Evolutionary conservation across 2,797 vertebrate genomes (phyloP).

Genomic region (Tolypeutes matacus): DNA sequence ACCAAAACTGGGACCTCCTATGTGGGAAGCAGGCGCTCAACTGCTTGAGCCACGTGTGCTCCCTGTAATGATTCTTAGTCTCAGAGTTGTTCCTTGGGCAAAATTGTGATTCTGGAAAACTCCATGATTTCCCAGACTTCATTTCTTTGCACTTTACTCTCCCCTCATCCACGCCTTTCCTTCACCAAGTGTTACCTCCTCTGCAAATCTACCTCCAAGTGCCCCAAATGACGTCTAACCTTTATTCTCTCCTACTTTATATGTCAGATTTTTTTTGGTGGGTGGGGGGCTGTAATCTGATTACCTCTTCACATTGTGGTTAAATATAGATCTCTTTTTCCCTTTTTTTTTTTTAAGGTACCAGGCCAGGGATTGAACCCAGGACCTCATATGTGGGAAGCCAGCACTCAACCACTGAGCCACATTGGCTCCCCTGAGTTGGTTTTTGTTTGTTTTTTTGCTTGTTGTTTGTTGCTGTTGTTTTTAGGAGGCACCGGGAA

Average conservation of each 20-base stretch:
- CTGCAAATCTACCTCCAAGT: slow-evolving; percentile 71
- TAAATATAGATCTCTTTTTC: slow-evolving; percentile 52
- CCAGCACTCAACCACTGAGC: no score
- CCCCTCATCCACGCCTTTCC: slow-evolving; percentile 31
- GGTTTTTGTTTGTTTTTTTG: no score
- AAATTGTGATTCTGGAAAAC: slow-evolving; percentile 53
- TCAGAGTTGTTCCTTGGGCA: slow-evolving; percentile 49
- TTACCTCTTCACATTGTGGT: slow-evolving; percentile 68
- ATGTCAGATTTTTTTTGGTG: slow-evolving; percentile 50
- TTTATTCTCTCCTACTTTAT: slow-evolving; percentile 72
- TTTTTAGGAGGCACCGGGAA: no score
- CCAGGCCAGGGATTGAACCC: no score
- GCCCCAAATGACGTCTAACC: slow-evolving; percentile 60
- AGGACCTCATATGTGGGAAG: no score
- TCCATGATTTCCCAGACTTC: neutral
- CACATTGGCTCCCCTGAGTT: no score
- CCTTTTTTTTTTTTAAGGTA: no score
- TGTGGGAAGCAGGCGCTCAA: no score
- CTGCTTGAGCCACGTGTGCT: no score
- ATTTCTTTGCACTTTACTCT: slow-evolving; percentile 58
- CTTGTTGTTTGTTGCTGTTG: no score
- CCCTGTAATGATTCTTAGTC: neutral
- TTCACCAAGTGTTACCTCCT: slow-evolving; percentile 38
- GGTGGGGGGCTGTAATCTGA: slow-evolving; percentile 39
- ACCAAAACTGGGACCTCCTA: no score